phyloP scores from a whole-genome alignment of 53 echinoderm and acorn worm species.

The Astropecten irregularis region DNA sequence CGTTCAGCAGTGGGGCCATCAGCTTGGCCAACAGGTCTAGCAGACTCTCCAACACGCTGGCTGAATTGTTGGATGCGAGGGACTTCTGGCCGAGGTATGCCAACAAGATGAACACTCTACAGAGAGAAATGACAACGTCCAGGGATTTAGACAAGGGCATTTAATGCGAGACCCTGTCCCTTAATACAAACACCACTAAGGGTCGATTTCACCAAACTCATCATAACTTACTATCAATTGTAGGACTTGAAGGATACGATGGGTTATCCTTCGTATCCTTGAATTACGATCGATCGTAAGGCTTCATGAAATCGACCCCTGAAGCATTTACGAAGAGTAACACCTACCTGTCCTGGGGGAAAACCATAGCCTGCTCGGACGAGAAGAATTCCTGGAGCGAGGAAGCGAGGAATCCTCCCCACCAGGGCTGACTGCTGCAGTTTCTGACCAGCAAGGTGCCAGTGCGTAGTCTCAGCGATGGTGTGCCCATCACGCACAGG shows the following conservation, averaged over 20 bases:
- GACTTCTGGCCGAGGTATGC: conserved; percentile 96
- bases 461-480: conserved; percentile 73
- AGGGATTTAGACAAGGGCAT: too few relatives aligned
- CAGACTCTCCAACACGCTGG: conserved; percentile 84
- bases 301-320: too few relatives aligned
- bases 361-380: conserved; percentile 73
- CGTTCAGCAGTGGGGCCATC: conserved; percentile 71
- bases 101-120: conserved; percentile 89
- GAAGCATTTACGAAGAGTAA: not conserved
- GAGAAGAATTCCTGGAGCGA: conserved; percentile 91
- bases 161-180: too few relatives aligned
- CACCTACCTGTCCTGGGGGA: conserved; percentile 95
- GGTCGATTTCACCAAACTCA: too few relatives aligned
- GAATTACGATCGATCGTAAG: too few relatives aligned
- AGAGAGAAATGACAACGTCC: too few relatives aligned
- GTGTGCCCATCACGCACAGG: conserved; percentile 91
- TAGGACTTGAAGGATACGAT: too few relatives aligned
- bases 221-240: too few relatives aligned
- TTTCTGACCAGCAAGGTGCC: conserved; percentile 84
- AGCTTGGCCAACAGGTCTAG: conserved; percentile 78
- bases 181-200: too few relatives aligned
- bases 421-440: conserved; percentile 87
- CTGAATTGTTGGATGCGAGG: conserved; percentile 79
- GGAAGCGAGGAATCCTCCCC: conserved; percentile 98
- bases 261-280: too few relatives aligned